Evolutionary conservation across 2,113 vertebrate species (phyloP).

Genomic region (Ochotona princeps): DNA sequence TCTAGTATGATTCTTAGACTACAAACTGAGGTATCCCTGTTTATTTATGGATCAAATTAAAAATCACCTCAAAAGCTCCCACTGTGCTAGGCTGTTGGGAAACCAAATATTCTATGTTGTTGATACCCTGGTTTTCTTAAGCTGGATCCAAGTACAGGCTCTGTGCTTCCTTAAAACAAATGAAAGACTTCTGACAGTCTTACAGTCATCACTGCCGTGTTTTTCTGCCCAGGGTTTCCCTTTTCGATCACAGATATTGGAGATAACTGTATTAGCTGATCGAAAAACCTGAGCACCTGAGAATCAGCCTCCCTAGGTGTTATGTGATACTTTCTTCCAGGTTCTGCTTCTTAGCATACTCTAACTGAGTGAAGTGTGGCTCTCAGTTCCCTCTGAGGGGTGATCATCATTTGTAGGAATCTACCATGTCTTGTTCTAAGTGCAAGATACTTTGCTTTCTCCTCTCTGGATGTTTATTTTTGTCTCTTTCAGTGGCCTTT

Average conservation of each 20-base stretch:
- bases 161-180: neutral
- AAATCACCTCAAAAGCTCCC: neutral
- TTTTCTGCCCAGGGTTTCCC: neutral
- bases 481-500: neutral
- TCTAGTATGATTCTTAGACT: neutral
- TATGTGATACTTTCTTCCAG: neutral
- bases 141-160: neutral
- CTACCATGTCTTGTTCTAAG: neutral
- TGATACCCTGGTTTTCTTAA: neutral
- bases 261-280: neutral
- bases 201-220: neutral
- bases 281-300: neutral
- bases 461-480: neutral
- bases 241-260: neutral
- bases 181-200: neutral
- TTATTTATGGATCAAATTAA: constrained; percentile 18
- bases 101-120: constrained; percentile 8
- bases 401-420: neutral
- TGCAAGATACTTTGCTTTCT: neutral
- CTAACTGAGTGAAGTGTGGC: neutral
- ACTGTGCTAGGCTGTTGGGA: neutral
- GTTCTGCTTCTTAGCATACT: neutral
- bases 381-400: neutral
- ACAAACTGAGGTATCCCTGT: neutral
- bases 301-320: neutral